Evolutionary conservation across 2,888 invertebrate species (phyloP), one percentile per base, ranked within the genome.

Genomic region (Cheilosia pagana): DNA sequence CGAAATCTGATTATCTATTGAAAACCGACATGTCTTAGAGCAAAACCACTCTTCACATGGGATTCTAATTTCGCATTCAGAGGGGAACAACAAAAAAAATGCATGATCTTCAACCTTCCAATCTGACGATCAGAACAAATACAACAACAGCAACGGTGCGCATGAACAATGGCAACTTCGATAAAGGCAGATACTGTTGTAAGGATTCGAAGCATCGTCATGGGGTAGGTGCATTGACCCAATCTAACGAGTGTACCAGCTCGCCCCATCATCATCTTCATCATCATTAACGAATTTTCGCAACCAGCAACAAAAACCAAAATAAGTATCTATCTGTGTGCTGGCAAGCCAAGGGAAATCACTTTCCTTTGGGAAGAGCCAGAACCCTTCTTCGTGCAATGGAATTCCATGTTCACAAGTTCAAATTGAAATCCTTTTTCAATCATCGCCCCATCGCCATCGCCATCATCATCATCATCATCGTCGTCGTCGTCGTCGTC

Each of bases 351-450:
- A 43, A 55, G 62, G 50, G 21, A 52, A 70, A 79, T 78, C 79
- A 83, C 83, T 83, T 83, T 83, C 83, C 74, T 78, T 78, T 78
- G 74, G 12, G 45, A 43, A 59, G 70, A 63, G 53, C 28, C 23
- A 53, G 55, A 50, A 39, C 68, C 52, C 10, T 55, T 10, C 52
- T 60, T 59, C 23, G 25, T 67, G 65, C 25, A 62, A 67, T 71
- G 81, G 63, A 78, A 74, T 74, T 74, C 63, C 74, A 74, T 83
- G 79, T 83, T 74, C 79, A 79, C 79, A 83, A 79, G 79, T 79
- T 83, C 74, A 74, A 78, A 83, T 74, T 83, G 79, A 83, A 83
- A 83, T 79, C 83, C 79, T 79, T 83, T 77, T 83, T 83, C 78
- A 74, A 74, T 77, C 82, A 78, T 78, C 67, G 70, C 59, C 59